Base-by-base conservation (phyloP, 2,888 invertebrate genomes). In the Hirtodrosophila cameraria region DNA sequence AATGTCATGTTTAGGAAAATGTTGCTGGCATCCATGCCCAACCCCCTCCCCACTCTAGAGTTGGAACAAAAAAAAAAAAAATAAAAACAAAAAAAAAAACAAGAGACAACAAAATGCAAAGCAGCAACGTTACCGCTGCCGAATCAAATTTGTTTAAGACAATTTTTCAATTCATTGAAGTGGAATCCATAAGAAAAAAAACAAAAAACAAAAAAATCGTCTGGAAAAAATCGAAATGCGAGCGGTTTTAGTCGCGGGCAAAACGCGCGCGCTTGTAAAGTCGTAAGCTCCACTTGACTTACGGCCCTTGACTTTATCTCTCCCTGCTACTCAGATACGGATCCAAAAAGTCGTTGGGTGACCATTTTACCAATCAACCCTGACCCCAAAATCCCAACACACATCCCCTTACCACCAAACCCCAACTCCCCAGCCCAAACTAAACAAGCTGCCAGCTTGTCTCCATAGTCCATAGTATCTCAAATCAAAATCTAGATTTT, bases 121-220 rank as follows among this genome's bases (percentile, higher is more conserved):
- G 59, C 73, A 80, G 84, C 53, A 35, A 45, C 27, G 28, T 35
- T 41, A 52, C 16, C 33, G 46, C 20, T 46, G 69, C 60, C 76
- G 74, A 68, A 74, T 74, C 79, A 78, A 84, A 84, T 79, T 84
- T 75, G 79, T 82, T 84, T 58, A 72, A 79, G 85, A 75, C 82
- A 82, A 85, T 82, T 82, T 85, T 82, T 82, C 80, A 82, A 82
- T 82, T 82, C 83, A 85, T 82, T 85, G 83, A 85, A 82, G 85
- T 82, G 85, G 83, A 82, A 85, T 84, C 82, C 73, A 75, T 82
- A 79, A 63, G 68, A 63, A 75, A 70, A 63, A 36, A 53, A 53
- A 62, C 35, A 53, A 31, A 20, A 11, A 23, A 33, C 5, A 30
- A 20, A 36, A 52, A 35, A 18, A 27, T 23, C 11, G 55, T 45